phyloP scores from a whole-genome alignment of 1,140 invertebrate species.

The Drosophila gunungcola region DNA sequence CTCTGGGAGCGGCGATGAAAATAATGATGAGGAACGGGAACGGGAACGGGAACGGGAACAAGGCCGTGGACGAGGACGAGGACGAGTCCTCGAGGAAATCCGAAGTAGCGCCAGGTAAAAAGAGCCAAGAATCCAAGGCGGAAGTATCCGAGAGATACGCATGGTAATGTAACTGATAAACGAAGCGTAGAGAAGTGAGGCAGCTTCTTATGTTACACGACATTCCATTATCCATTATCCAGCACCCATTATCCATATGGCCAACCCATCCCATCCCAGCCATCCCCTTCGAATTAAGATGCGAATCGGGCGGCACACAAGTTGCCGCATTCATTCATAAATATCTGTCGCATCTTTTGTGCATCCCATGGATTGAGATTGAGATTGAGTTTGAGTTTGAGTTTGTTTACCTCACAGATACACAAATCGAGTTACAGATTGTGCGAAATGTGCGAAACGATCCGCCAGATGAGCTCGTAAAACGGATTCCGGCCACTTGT shows the following conservation, averaged over 20 bases:
- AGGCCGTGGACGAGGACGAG: conserved; percentile 9
- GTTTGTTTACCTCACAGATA: conserved; percentile 46
- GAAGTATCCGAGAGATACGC: conserved; percentile 70
- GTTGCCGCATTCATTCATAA: conserved; percentile 50
- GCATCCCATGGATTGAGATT: conserved; percentile 20
- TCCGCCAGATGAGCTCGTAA: conserved; percentile 33
- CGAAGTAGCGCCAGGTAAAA: conserved; percentile 55
- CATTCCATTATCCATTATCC: conserved; percentile 52
- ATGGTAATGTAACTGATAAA: conserved; percentile 75
- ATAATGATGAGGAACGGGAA: conserved; percentile 23
- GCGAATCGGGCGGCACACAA: conserved; percentile 31
- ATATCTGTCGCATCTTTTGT: conserved; percentile 51
- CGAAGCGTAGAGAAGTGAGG: conserved; percentile 32
- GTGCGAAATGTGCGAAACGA: conserved; percentile 36
- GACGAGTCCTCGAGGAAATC: conserved; percentile 59
- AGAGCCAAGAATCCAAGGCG: conserved; percentile 22
- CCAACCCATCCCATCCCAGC: too few relatives aligned
- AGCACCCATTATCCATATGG: conserved; percentile 37
- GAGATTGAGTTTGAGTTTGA: conserved; percentile 1
- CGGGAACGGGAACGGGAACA: conserved; percentile 20
- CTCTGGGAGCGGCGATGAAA: conserved; percentile 64
- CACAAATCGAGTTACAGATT: conserved; percentile 44
- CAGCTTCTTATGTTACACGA: conserved; percentile 74
- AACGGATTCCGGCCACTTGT: conserved; percentile 15
- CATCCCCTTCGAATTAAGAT: conserved; percentile 51